Percentiles rank a stretch among this genome's conserved stretches.
Evolutionary conservation across 2,113 vertebrate species (phyloP).

Genomic region (Halichoerus grypus): DNA sequence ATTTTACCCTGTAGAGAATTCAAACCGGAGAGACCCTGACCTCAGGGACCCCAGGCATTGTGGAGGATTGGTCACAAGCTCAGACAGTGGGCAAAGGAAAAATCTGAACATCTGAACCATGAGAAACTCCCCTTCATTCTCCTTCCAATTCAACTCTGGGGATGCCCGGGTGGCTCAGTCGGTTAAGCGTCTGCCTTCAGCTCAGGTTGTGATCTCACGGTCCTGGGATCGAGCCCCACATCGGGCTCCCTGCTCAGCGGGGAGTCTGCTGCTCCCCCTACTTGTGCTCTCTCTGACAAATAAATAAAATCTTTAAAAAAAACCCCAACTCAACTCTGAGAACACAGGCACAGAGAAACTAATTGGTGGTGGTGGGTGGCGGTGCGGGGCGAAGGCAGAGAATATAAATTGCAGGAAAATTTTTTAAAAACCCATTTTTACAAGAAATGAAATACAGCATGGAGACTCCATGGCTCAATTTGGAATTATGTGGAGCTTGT

Average conservation of each 20-base stretch:
- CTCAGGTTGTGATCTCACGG: no score
- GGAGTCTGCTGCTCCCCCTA: no score
- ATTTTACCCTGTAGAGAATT: not conserved
- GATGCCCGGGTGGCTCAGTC: no score
- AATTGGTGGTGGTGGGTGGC: not conserved
- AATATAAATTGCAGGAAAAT: not conserved
- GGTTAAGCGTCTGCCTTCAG: no score
- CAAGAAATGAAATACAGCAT: not conserved
- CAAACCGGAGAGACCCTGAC: not conserved
- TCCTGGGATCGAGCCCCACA: no score
- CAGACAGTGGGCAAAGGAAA: not conserved
- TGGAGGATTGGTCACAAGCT: not conserved
- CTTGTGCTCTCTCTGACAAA: no score
- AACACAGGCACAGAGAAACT: not conserved
- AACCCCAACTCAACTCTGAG: not conserved
- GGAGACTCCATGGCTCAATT: not conserved
- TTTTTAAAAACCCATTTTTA: not conserved
- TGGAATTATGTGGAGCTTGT: not conserved
- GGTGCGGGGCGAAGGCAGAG: rapidly evolving
- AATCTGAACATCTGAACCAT: not conserved
- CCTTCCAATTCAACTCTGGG: not conserved
- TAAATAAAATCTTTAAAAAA: not conserved
- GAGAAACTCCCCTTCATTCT: not conserved
- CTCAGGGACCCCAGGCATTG: not conserved
- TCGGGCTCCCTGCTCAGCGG: no score